Evolutionary conservation across 1,140 invertebrate species (phyloP).

Genomic region (Eueides isabella): DNA sequence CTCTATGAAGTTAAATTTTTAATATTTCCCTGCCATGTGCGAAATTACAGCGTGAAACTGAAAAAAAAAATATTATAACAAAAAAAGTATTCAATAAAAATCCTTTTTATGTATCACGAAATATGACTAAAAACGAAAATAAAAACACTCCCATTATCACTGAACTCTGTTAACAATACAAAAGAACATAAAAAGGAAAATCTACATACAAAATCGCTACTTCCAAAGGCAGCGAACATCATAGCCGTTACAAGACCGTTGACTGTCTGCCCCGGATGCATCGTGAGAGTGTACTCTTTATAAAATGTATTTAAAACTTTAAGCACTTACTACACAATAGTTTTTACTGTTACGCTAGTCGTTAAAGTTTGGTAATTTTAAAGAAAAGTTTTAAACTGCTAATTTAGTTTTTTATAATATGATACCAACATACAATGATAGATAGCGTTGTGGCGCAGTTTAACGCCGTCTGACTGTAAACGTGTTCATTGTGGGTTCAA

Average conservation of each 20-base stretch:
- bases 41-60: too few relatives aligned
- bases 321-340: neutral
- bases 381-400: neutral
- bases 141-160: neutral
- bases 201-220: neutral
- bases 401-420: neutral
- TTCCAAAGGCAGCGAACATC: neutral
- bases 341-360: neutral
- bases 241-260: conserved; percentile 23
- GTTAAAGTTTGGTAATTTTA: neutral
- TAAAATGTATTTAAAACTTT: neutral
- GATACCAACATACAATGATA: neutral
- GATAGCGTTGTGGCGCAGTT: too few relatives aligned
- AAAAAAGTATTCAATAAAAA: too few relatives aligned
- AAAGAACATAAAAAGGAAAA: neutral
- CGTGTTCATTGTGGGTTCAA: too few relatives aligned
- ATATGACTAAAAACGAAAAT: too few relatives aligned
- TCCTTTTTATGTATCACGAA: too few relatives aligned
- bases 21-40: too few relatives aligned
- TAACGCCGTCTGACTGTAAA: too few relatives aligned
- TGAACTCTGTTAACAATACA: neutral
- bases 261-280: conserved; percentile 28
- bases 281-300: neutral
- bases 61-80: too few relatives aligned
- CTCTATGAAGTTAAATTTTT: too few relatives aligned